Base-by-base conservation (phyloP, 2,113 vertebrate genomes). In the Ascaphus truei region DNA sequence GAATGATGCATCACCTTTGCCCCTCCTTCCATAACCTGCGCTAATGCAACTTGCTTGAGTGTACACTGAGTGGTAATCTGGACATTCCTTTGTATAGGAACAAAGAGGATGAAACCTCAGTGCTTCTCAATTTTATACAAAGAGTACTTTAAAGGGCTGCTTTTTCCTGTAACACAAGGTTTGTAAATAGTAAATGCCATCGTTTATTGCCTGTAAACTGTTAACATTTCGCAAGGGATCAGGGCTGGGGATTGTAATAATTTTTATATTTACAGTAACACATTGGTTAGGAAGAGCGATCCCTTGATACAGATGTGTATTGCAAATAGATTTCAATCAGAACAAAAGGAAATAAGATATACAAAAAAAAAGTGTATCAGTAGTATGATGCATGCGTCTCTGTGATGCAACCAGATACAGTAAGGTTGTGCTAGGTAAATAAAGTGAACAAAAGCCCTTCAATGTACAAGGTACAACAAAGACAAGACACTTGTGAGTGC, bases 61-160 rank as follows among this genome's bases (percentile, higher is more conserved):
- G 33, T 50, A 6, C 27, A 27, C 68, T 68, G n/a, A 60, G 5
- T 4, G 30, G 26, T 5, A 55, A 60, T 52, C 77, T 18, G 73
- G 45, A 43, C 33, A 29, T 61, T 63, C 67, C 65, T 76, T 77
- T 65, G n/a, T 31, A 0, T 1, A 15, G 27, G 62, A 59, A n/a
- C n/a, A n/a, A 20, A 55, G 16, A 20, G 43, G 43, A 9, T 52
- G 52, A 11, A 55, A 69, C 30, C 74, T 82, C 83, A 81, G 84
- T 77, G 91, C 87, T 92, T 92, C 87, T 79, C 79, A 76, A 78
- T 78, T 85, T 91, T 90, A 81, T 90, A 81, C 61, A 80, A 75
- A 72, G 67, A 85, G 87, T n/a, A 89, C 86, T 88, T 86, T 88
- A 91, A 98, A 96, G 94, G 94, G 93, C 94, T 94, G 90, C 90